phyloP scores from a whole-genome alignment of 2,797 vertebrate species.

The Melanogrammus aeglefinus region DNA sequence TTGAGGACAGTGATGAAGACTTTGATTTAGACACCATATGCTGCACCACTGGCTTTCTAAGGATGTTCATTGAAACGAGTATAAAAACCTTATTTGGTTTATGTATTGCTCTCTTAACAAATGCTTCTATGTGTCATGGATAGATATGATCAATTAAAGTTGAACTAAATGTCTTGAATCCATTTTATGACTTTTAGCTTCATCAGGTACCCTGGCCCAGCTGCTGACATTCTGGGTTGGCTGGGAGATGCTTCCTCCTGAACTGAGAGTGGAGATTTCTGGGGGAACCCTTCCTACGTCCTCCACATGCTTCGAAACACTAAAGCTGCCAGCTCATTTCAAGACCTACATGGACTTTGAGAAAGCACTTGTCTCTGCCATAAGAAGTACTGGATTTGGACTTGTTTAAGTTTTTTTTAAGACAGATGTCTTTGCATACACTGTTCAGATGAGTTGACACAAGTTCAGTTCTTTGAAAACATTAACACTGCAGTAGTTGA shows the following conservation, averaged over 20 bases:
- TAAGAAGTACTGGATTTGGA: conserved; percentile 27
- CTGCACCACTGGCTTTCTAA: conserved; percentile 20
- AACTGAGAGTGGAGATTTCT: conserved; percentile 23
- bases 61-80: conserved; percentile 22
- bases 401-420: conserved; percentile 20
- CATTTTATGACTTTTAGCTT: conserved; percentile 23
- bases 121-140: conserved; percentile 18
- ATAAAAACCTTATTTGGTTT: conserved; percentile 8
- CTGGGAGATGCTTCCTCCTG: conserved; percentile 23
- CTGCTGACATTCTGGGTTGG: conserved; percentile 30
- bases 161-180: conserved; percentile 18
- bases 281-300: conserved; percentile 21
- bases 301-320: conserved; percentile 24
- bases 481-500: no score
- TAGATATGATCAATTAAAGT: conserved; percentile 18
- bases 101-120: background rate
- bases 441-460: conserved; percentile 1
- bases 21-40: conserved; percentile 12
- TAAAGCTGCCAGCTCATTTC: conserved; percentile 24
- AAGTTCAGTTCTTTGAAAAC: conserved; percentile 7
- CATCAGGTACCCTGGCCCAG: conserved; percentile 20
- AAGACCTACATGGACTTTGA: conserved; percentile 17
- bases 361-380: conserved; percentile 24
- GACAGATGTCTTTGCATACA: background rate
- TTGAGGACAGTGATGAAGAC: conserved; percentile 16